Evolutionary conservation across 2,888 invertebrate species (phyloP), one percentile per base, ranked within the genome.

Genomic region (Mycalesis mineus): DNA sequence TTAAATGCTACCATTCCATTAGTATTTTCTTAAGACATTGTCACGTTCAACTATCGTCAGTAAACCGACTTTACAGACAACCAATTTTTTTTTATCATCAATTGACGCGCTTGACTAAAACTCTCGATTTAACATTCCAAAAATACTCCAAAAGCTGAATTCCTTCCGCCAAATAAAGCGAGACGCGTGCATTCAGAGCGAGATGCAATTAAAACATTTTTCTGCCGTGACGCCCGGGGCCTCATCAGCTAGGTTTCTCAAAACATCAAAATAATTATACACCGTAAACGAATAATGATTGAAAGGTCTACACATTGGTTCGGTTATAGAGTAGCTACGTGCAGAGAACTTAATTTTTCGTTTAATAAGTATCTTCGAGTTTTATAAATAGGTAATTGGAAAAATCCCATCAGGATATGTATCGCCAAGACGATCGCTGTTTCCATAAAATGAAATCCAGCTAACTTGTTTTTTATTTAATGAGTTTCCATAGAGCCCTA

Each of bases 251-350:
- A 69, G 75, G 73, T 72, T 71, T 69, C 71, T 69, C 69, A 72
- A 77, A 79, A 82, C 84, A 82, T 80, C 83, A 73, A 81, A 86
- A 82, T 89, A 88, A 89, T 89, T 88, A 88, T 81, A 88, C 70
- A 80, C 73, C 76, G 75, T 78, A 72, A 74, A 74, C 75, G 77
- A 71, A 78, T 81, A 78, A 84, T 87, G 87, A 88, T 89, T 88
- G 88, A 86, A 88, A 84, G 87, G 82, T 86, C 78, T 80, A 77
- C 77, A 68, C 73, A 70, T 74, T 61, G 69, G 69, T 65, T 69
- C 53, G 61, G 51, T 54, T 60, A 61, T 44, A 81, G 82, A 74
- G 72, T 69, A 77, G 51, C 28, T 53, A 13, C 13, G 42, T 44
- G 52, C 65, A 66, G 61, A 17, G 13, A 22, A 22, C 5, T 22